These are phyloP conservation scores for Natrix natrix DNA, from an alignment of 2,797 vertebrate species.

Conservation along the genomic window DNA sequence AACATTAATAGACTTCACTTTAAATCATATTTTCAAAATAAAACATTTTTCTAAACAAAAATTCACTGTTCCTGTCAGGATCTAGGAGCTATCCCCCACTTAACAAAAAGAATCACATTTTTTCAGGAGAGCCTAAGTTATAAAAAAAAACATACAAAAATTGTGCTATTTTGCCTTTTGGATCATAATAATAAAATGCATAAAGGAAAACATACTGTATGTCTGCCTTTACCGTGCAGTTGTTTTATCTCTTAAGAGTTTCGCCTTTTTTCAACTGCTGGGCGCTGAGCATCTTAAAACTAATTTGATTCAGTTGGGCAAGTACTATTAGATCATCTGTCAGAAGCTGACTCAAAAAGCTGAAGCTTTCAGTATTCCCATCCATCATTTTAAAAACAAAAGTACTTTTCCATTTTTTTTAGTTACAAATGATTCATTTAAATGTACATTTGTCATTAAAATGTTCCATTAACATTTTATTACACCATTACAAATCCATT, in stretches of 20 bases:
- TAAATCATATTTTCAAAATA: background rate
- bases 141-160: background rate
- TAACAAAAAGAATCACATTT: background rate
- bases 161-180: background rate
- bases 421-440: background rate
- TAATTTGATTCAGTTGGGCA: background rate
- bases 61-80: background rate
- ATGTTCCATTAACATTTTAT: conserved; percentile 29
- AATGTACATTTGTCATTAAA: conserved; percentile 33
- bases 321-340: background rate
- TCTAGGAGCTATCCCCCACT: background rate
- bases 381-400: conserved; percentile 17
- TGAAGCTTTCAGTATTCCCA: conserved; percentile 11
- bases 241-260: background rate
- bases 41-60: background rate
- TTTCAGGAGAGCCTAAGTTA: background rate
- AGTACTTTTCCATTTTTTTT: conserved; percentile 1
- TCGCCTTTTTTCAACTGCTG: background rate
- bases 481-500: conserved; percentile 16
- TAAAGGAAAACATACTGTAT: background rate
- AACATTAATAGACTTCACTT: background rate
- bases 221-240: background rate
- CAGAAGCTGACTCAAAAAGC: conserved; percentile 12
- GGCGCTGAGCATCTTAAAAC: background rate
- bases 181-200: background rate